Percentiles rank a stretch among this genome's conserved stretches.
Evolutionary conservation across 2,797 vertebrate genomes (phyloP).

Genomic region (Eutrigla gurnardus): DNA sequence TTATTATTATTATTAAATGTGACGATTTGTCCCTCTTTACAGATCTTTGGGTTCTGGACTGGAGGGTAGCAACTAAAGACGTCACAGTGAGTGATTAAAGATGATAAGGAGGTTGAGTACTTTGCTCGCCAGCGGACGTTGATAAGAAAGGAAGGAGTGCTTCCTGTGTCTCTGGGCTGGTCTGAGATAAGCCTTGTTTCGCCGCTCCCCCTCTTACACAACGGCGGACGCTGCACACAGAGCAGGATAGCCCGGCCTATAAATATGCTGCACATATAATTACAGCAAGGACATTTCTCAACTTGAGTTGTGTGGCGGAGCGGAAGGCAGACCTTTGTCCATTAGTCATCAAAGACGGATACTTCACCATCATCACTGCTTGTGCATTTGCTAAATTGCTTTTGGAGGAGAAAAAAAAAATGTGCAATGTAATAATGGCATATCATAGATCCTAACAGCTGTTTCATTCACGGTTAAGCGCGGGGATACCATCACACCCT

Average conservation of each 20-base stretch:
- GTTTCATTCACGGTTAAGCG: constrained; percentile 68
- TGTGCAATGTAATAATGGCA: constrained; percentile 65
- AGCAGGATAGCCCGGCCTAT: constrained; percentile 6
- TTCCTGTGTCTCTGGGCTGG: background rate
- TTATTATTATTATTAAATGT: background rate
- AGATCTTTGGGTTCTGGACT: background rate
- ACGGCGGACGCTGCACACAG: background rate
- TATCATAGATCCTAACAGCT: constrained; percentile 82
- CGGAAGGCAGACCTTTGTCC: constrained; percentile 42
- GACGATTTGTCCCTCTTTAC: background rate
- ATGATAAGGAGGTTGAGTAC: background rate
- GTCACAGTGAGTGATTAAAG: background rate
- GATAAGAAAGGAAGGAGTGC: background rate
- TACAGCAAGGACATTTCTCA: constrained; percentile 27
- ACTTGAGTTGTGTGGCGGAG: constrained; percentile 36
- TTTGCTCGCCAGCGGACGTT: background rate
- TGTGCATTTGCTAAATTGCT: constrained; percentile 79
- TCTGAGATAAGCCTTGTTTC: background rate
- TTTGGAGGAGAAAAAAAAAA: constrained; percentile 35
- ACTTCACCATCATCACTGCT: constrained; percentile 45
- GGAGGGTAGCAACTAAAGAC: background rate
- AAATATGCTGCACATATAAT: constrained; percentile 45
- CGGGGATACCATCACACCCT: constrained; percentile 62
- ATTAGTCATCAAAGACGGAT: constrained; percentile 61
- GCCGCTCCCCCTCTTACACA: background rate